Conservation (phyloP, 64 coral and sea anemone genomes). For the Stichodactyla mertensii region DNA sequence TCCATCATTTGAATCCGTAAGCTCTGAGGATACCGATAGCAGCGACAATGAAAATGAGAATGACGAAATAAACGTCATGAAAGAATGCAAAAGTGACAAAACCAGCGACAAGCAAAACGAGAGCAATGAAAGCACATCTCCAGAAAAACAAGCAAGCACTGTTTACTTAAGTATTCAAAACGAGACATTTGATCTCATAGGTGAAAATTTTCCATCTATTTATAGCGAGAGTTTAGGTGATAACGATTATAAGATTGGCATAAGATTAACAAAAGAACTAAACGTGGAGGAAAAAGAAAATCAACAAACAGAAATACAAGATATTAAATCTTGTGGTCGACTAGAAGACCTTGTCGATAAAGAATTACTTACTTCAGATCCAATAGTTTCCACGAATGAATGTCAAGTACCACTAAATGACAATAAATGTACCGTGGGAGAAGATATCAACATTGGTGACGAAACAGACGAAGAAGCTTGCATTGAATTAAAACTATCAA, state of each 20-base stretch:
- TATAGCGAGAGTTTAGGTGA: neutral
- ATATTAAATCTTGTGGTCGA: neutral
- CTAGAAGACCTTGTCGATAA: neutral
- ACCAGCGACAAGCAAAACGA: neutral
- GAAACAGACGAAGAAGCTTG: constrained; percentile 15
- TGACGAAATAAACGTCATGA: neutral
- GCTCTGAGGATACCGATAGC: neutral
- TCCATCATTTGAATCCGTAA: neutral
- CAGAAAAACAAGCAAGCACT: no score
- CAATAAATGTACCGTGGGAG: neutral
- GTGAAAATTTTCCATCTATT: no score
- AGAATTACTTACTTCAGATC: neutral
- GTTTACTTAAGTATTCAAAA: no score
- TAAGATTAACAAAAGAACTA: neutral
- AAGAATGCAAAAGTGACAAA: neutral
- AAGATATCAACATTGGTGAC: neutral
- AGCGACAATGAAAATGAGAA: neutral
- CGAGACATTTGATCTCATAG: no score
- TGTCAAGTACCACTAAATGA: neutral
- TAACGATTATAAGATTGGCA: neutral
- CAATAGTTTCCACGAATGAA: neutral
- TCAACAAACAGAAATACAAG: neutral
- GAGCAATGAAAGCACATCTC: neutral
- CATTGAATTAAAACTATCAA: constrained; percentile 4
- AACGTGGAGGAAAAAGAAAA: neutral